Conservation (phyloP, 2,888 invertebrate genomes). For the Bunonema sp. region DNA sequence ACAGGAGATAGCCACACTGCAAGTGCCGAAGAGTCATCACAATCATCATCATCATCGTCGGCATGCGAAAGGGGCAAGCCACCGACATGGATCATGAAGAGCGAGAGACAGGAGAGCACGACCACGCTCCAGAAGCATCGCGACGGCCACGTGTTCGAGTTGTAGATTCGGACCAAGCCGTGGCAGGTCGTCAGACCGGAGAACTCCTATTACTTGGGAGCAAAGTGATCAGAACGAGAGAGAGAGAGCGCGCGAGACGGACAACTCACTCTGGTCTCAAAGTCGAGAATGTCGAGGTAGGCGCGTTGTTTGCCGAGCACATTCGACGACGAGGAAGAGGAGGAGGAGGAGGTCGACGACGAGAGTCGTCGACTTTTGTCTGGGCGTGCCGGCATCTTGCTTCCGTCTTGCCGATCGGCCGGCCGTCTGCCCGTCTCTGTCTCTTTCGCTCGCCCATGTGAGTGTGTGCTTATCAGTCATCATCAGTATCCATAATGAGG, state of each 20-base stretch:
- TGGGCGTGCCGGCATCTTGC: no score
- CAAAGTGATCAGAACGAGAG: background rate
- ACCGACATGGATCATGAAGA: slow-evolving; percentile 27
- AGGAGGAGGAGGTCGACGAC: no score
- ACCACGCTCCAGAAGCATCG: slow-evolving; percentile 27
- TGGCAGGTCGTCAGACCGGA: slow-evolving; percentile 27
- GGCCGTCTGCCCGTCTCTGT: no score
- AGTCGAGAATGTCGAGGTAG: slow-evolving; percentile 22
- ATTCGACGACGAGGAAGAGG: no score
- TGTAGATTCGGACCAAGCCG: slow-evolving; percentile 27
- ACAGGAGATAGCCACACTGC: slow-evolving; percentile 22
- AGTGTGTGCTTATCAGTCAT: no score
- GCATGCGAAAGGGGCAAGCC: background rate
- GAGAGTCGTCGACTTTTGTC: no score
- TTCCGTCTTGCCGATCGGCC: no score
- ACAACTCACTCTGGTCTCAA: slow-evolving; percentile 19
- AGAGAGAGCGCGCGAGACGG: no score
- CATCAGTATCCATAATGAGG: no score
- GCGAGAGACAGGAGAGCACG: slow-evolving; percentile 18
- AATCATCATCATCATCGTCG: background rate
- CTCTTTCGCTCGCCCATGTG: no score
- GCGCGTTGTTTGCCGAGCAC: slow-evolving; percentile 14
- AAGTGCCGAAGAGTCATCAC: background rate
- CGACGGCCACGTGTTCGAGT: slow-evolving; percentile 26
- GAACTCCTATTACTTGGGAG: slow-evolving; percentile 12